Percentiles rank a stretch among this genome's conserved stretches.
Conservation (phyloP, 2,888 invertebrate genomes). For the Resseliella maxima region DNA sequence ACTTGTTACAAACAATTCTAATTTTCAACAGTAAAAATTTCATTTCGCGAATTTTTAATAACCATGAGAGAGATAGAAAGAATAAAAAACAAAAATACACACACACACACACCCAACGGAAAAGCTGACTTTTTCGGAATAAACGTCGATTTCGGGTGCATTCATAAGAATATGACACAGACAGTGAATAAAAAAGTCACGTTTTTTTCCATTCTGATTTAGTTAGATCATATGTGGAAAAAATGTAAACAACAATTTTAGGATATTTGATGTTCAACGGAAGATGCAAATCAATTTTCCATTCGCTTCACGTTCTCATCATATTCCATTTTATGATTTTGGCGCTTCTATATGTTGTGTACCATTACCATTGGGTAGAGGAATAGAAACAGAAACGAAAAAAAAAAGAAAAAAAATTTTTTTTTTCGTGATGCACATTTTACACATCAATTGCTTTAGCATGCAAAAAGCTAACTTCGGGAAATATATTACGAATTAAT, state of each 20-base stretch:
- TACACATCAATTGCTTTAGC: neutral
- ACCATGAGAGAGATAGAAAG: neutral
- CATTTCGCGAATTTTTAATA: constrained; percentile 47
- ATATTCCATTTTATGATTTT: constrained; percentile 29
- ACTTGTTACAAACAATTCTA: constrained; percentile 23
- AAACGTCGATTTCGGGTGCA: neutral
- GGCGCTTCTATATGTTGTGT: neutral
- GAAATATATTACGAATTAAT: constrained; percentile 46
- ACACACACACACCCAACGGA: neutral
- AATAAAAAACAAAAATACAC: neutral
- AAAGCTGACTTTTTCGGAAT: neutral
- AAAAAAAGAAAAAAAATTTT: neutral
- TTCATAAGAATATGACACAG: neutral
- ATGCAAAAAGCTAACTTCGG: neutral
- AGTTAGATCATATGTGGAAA: neutral
- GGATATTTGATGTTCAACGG: constrained; percentile 48
- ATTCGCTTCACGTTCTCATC: constrained; percentile 47
- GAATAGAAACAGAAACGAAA: no score
- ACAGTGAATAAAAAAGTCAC: neutral
- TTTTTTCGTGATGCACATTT: neutral
- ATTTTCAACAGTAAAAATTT: constrained; percentile 29
- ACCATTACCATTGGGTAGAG: no score
- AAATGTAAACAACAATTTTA: constrained; percentile 39
- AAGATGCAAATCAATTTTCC: constrained; percentile 46
- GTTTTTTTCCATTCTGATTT: neutral